Base-by-base conservation (phyloP, 2,113 vertebrate genomes). In the Poeciliopsis retropinna region DNA sequence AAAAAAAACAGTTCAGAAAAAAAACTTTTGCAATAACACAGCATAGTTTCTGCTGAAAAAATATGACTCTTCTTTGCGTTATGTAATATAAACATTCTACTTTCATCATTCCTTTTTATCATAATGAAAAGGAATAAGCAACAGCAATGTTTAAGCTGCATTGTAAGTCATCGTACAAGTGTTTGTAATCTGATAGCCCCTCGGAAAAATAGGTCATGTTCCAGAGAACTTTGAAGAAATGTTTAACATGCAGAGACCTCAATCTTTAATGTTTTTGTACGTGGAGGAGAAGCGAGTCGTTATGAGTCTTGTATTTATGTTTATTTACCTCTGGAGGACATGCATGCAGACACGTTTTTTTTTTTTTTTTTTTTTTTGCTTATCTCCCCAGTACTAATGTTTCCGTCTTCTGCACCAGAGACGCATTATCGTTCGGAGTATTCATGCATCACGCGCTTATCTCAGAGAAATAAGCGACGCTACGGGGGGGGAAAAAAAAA, bases 401-500 rank as follows among this genome's bases (percentile, higher is more conserved):
- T 76, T 80, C 3, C 17, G 31, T 71, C 78, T 67, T 65, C 64
- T 79, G 65, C 69, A 81, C 64, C 79, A 39, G 39, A 70, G 69
- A 78, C 76, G 28, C 60, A 83, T 84, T 66, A 76, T 80, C 44
- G 75, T 79, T 89, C 70, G 41, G 73, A 65, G 41, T 62, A 54
- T 83, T 79, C 44, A 64, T 54, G 60, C 30, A 13, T 70, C 3
- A 4, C 78, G 70, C 2, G 57, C 63, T 57, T 73, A 64, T 60
- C 71, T 75, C 34, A 27, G 51, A 78, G 83, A 86, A 88, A 75
- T 54, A 84, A 69, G 79, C 72, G 47, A 71, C 71, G 72, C 29
- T 10, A 37, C 39, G 14, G 28, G 27, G 71, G 75, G 66, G 32
- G 8, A 6, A 31, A 47, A 73, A 76, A 60, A 65, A 76, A 76